A percentile compares a stretch with the other conserved stretches of the same genome.
phyloP scores from a whole-genome alignment of 2,797 vertebrate species.

The Molossus alvarezi region DNA sequence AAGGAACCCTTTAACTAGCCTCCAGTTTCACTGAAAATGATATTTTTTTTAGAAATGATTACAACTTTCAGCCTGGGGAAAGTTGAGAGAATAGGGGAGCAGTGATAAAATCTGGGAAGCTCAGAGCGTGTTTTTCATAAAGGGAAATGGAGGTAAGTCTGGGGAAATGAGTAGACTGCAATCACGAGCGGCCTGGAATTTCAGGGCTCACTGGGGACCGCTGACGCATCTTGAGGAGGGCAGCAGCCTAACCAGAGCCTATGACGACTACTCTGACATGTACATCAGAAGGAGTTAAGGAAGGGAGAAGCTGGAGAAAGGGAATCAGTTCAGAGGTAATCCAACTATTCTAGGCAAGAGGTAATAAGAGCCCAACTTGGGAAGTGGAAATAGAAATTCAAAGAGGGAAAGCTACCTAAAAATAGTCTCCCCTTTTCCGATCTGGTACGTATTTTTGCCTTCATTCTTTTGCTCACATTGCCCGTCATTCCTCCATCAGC shows the following conservation, averaged over 20 bases:
- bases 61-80: neutral
- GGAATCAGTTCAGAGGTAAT: neutral
- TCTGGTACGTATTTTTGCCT: neutral
- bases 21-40: conserved; percentile 11
- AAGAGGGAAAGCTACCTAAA: neutral
- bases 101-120: neutral
- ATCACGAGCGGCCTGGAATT: neutral
- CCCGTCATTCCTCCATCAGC: neutral
- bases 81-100: neutral
- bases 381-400: neutral
- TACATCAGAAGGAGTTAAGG: neutral
- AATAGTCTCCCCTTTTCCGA: neutral
- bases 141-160: neutral
- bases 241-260: neutral
- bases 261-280: neutral
- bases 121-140: neutral
- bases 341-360: neutral
- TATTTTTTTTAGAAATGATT: neutral
- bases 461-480: neutral
- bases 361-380: neutral
- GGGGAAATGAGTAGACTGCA: neutral
- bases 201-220: too few relatives aligned
- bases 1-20: neutral
- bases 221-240: neutral
- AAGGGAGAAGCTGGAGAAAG: neutral